These are phyloP conservation scores for Thereva unica DNA, from an alignment of 2,888 invertebrate genomes.

Conservation along the genomic window DNA sequence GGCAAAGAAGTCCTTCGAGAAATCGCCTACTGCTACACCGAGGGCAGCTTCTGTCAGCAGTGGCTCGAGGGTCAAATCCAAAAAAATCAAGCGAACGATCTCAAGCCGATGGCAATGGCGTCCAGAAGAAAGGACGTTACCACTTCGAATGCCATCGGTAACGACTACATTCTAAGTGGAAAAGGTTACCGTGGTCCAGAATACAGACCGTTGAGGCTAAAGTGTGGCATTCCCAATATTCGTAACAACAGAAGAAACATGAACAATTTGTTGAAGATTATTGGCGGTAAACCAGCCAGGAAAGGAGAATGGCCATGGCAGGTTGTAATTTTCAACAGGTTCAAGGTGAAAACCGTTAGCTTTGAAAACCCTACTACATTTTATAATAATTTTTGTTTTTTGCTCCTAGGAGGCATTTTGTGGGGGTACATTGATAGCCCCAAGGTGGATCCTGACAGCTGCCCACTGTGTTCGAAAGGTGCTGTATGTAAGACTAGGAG, in stretches of 20 bases:
- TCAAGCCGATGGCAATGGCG: conserved; percentile 47
- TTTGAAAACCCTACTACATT: too few species aligned
- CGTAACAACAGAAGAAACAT: conserved; percentile 52
- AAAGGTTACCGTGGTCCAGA: conserved; percentile 56
- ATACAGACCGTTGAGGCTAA: conserved; percentile 57
- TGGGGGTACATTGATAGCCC: conserved; percentile 81
- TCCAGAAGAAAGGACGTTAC: conserved; percentile 49
- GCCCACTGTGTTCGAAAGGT: conserved; percentile 80
- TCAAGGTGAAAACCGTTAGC: conserved; percentile 62
- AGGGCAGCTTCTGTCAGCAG: conserved; percentile 79
- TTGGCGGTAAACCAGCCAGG: conserved; percentile 80
- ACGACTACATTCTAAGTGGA: conserved; percentile 54
- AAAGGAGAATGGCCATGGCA: conserved; percentile 95
- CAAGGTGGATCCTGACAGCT: conserved; percentile 84
- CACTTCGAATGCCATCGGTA: conserved; percentile 49
- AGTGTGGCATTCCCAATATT: conserved; percentile 54
- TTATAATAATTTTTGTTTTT: not conserved
- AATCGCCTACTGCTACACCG: conserved; percentile 82
- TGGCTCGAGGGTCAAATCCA: conserved; percentile 62
- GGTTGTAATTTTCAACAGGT: conserved; percentile 84
- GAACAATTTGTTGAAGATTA: conserved; percentile 74
- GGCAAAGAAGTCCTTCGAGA: conserved; percentile 77
- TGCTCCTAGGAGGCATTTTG: conserved; percentile 81
- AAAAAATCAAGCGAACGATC: conserved; percentile 50
- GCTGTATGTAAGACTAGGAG: conserved; percentile 82